Conservation (phyloP, 2,797 vertebrate genomes). For the Silurus lanzhouensis region DNA sequence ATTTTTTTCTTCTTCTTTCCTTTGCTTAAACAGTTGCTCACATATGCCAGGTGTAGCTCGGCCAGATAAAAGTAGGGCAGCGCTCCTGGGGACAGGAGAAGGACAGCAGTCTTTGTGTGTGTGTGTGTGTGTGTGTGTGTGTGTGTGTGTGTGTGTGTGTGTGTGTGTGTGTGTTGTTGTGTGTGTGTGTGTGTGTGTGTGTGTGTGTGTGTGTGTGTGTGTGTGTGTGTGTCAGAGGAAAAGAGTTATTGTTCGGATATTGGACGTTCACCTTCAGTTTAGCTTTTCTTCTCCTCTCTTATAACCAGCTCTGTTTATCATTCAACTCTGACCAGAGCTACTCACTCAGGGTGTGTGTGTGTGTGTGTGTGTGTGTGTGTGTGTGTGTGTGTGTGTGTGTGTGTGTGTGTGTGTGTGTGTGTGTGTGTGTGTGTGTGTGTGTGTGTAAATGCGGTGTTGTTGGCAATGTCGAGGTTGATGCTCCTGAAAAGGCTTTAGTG, state of each 20-base stretch:
- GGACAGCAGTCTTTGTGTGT: slow-evolving; percentile 20
- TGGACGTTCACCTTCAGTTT: slow-evolving; percentile 25
- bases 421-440: background rate
- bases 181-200: background rate
- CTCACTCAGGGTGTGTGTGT: background rate
- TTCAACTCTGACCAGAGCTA: too few relatives aligned
- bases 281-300: slow-evolving; percentile 7
- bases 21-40: slow-evolving; percentile 6
- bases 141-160: background rate
- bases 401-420: background rate
- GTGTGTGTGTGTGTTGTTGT: background rate
- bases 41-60: slow-evolving; percentile 6
- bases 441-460: background rate
- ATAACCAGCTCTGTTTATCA: slow-evolving; percentile 36
- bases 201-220: background rate
- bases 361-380: background rate
- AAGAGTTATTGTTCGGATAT: slow-evolving; percentile 38
- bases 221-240: background rate
- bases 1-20: background rate
- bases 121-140: slow-evolving; percentile 24
- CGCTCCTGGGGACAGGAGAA: slow-evolving; percentile 24
- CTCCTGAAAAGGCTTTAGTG: slow-evolving; percentile 10
- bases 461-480: slow-evolving; percentile 21
- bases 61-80: slow-evolving; percentile 15
- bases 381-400: background rate